Evolutionary conservation across 2,113 vertebrate genomes (phyloP), one percentile per base, ranked within the genome.

Genomic region (Ploceus nigricollis): DNA sequence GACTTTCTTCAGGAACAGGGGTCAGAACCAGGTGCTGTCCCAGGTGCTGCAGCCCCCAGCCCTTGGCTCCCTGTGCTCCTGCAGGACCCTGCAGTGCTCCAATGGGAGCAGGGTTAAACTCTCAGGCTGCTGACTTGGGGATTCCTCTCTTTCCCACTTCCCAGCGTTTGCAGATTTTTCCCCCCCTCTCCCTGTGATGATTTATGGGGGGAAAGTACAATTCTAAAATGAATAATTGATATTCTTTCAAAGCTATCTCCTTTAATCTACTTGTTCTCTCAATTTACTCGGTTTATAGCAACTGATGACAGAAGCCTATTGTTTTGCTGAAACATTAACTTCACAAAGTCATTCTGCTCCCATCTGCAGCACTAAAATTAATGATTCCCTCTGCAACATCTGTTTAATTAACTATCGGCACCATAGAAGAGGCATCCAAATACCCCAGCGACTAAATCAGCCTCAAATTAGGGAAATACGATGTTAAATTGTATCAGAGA

Each of bases 271-370:
- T 98, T 97, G 96, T 98, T 97, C 97, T 97, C 97, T 97, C 98
- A 98, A 98, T 98, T 98, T 98, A 98, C 98, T 98, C 37, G 68
- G 97, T 98, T 98, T 98, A 98, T 98, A 97, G 97, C 97, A 97
- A 97, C 96, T 98, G 98, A 98, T 98, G 98, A 98, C 97, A 98
- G 98, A 98, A 98, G 97, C 97, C 97, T 96, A 98, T 98, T 98
- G 98, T 98, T 98, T 98, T 98, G 98, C 98, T 98, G 98, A 98
- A 98, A 97, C 98, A 98, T 98, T 98, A 98, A 98, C 98, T 98
- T 98, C 97, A 94, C 98, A 98, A 98, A 98, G 98, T 98, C 98
- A 98, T 98, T 98, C 97, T 2, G n/a, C 96, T 98, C 97, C 98
- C 98, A 98, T 98, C 98, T 98, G 98, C 95, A 94, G 97, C 96